These are phyloP conservation scores for Drosophila differens DNA, from an alignment of 2,888 invertebrate species.

Conservation along the genomic window DNA sequence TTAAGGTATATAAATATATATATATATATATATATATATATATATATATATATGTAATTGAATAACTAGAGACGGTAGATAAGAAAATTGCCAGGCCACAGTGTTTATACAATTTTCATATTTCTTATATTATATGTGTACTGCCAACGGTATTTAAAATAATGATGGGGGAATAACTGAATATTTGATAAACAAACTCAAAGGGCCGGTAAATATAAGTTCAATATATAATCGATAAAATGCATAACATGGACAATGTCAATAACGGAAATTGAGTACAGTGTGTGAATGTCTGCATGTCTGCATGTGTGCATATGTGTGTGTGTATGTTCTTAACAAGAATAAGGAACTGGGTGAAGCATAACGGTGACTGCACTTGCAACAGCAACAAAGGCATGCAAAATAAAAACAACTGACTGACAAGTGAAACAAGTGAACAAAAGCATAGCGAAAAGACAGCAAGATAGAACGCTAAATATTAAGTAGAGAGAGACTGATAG, in stretches of 20 bases:
- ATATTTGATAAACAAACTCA: conserved; percentile 15
- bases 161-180: conserved; percentile 16
- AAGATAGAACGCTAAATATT: conserved; percentile 14
- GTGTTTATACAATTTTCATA: not conserved
- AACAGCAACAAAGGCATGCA: conserved; percentile 25
- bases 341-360: conserved; percentile 38
- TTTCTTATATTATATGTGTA: not conserved
- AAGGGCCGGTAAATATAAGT: conserved; percentile 40
- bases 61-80: not conserved
- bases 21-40: not conserved
- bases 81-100: not conserved
- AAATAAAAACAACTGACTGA: conserved; percentile 24
- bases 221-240: conserved; percentile 60
- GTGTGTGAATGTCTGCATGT: not conserved
- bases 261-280: conserved; percentile 34
- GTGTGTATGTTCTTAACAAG: not conserved
- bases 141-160: conserved; percentile 1
- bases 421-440: conserved; percentile 39
- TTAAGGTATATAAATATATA: not conserved
- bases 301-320: not conserved
- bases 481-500: not conserved
- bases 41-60: not conserved
- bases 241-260: conserved; percentile 54
- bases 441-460: conserved; percentile 24
- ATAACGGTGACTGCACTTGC: conserved; percentile 47